These are phyloP conservation scores for Rhabdophis nuchalis DNA, from an alignment of 2,797 vertebrate species.

Conservation along the genomic window DNA sequence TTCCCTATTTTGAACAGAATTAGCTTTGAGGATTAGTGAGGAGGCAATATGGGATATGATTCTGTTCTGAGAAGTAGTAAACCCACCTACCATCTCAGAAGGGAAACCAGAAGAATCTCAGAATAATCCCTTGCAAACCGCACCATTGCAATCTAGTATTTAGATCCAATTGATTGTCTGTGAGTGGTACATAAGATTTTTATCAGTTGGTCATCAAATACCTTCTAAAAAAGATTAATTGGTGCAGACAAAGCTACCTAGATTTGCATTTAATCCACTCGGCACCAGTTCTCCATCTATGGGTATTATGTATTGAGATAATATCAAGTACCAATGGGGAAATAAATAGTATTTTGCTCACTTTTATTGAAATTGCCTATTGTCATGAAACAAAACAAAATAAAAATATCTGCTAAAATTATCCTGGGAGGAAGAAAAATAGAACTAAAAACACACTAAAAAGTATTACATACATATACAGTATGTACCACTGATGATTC, in stretches of 20 bases:
- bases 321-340: neutral
- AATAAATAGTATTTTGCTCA: neutral
- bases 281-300: neutral
- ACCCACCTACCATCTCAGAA: neutral
- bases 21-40: neutral
- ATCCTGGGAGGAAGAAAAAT: neutral
- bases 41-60: neutral
- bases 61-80: neutral
- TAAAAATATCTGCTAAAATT: neutral
- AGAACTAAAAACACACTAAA: neutral
- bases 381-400: neutral
- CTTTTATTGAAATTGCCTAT: neutral
- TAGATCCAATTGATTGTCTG: neutral
- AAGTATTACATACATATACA: neutral
- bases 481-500: neutral
- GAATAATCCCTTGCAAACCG: neutral
- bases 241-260: neutral
- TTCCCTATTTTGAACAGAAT: neutral
- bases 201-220: neutral
- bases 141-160: neutral
- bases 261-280: neutral
- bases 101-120: neutral
- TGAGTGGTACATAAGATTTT: neutral
- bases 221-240: neutral
- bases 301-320: neutral